Conservation (phyloP, 2,888 invertebrate genomes). For the Leucozona laternaria region DNA sequence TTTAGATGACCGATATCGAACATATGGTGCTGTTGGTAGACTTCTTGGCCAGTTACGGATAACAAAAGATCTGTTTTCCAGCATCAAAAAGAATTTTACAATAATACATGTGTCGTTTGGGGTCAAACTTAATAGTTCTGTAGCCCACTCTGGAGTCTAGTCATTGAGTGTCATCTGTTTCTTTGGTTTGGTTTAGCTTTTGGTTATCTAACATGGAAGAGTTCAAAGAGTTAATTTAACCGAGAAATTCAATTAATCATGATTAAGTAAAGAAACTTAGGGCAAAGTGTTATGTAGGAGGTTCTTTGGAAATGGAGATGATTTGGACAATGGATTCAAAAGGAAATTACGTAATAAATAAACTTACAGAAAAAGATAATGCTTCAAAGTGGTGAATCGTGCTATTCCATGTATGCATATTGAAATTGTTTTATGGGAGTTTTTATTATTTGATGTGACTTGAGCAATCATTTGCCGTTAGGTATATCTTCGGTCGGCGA, state of each 20-base stretch:
- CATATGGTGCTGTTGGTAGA: conserved; percentile 49
- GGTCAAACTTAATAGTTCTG: conserved; percentile 34
- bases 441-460: too few species aligned
- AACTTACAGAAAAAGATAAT: too few species aligned
- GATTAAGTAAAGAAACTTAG: not conserved
- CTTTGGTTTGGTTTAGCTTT: not conserved
- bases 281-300: not conserved
- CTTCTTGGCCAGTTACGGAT: conserved; percentile 37
- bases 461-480: too few species aligned
- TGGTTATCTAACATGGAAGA: conserved; percentile 15
- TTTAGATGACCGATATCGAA: conserved; percentile 1
- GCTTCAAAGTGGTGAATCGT: not conserved
- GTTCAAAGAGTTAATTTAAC: not conserved
- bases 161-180: conserved; percentile 29
- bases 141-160: not conserved
- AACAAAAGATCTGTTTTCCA: conserved; percentile 10
- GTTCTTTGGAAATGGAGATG: not conserved
- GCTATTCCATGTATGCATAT: not conserved
- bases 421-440: too few species aligned
- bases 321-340: not conserved
- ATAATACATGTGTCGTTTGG: conserved; percentile 29
- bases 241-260: conserved; percentile 5
- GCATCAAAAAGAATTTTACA: conserved; percentile 9
- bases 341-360: not conserved
- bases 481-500: too few species aligned